phyloP scores from a whole-genome alignment of 2,113 vertebrate species.

The Onychorhynchus coronatus region DNA sequence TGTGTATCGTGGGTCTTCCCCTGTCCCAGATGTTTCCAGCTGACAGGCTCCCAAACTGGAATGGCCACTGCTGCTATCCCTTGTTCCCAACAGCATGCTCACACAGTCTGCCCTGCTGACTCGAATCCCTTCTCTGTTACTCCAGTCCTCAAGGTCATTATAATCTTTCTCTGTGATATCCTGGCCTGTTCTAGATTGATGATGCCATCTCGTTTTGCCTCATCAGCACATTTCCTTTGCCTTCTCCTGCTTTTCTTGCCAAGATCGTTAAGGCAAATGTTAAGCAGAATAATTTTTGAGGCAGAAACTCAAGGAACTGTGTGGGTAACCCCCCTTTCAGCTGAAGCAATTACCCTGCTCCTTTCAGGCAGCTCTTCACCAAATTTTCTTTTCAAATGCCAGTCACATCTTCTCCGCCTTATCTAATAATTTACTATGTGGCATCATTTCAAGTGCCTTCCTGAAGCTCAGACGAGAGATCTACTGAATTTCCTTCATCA shows the following conservation, averaged over 20 bases:
- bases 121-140: background rate
- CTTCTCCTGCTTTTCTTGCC: background rate
- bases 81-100: background rate
- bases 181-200: background rate
- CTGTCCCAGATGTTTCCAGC: background rate
- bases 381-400: background rate
- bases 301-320: background rate
- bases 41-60: background rate
- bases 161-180: background rate
- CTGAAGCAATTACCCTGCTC: background rate
- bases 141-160: background rate
- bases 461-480: background rate
- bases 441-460: constrained; percentile 3
- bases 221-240: constrained; percentile 12
- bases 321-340: background rate
- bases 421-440: background rate
- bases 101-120: background rate
- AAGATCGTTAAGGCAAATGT: constrained; percentile 34
- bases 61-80: background rate
- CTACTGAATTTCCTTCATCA: background rate
- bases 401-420: background rate
- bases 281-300: constrained; percentile 8
- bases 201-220: background rate
- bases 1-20: background rate
- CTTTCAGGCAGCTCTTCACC: background rate